Conservation (phyloP, 30 jellyfish, hydroid and myxozoan genomes). For the Cassiopea andromeda region DNA sequence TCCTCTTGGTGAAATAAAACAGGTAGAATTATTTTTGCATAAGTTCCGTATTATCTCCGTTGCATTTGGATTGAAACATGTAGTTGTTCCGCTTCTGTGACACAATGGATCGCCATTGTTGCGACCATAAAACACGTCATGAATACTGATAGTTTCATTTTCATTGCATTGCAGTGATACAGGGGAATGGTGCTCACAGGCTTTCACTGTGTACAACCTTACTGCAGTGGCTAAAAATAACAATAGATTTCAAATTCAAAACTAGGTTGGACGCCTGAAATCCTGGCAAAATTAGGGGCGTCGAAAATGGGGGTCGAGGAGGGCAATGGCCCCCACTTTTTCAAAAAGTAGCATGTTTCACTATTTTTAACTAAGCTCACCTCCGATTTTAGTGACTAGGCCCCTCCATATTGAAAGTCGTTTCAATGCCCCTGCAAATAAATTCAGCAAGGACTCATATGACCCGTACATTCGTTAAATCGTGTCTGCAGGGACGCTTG, state of each 20-base stretch:
- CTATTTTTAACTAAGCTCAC: too few relatives aligned
- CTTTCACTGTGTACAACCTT: slow-evolving; percentile 5
- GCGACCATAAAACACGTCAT: slow-evolving; percentile 62
- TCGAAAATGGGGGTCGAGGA: too few relatives aligned
- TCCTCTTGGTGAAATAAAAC: slow-evolving; percentile 36
- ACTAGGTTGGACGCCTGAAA: neutral
- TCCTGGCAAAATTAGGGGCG: too few relatives aligned
- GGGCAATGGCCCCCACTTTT: neutral
- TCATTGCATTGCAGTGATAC: slow-evolving; percentile 16
- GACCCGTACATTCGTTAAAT: neutral
- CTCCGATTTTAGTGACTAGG: too few relatives aligned
- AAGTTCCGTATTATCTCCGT: slow-evolving; percentile 17
- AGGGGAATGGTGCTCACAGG: slow-evolving; percentile 49
- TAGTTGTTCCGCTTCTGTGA: neutral
- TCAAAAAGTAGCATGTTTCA: too few relatives aligned
- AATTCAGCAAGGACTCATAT: neutral
- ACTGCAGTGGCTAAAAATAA: slow-evolving; percentile 24
- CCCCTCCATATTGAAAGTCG: too few relatives aligned
- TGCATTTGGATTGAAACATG: slow-evolving; percentile 65
- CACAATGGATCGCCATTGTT: slow-evolving; percentile 34
- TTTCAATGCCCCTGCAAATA: neutral
- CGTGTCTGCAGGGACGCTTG: neutral
- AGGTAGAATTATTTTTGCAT: slow-evolving; percentile 45
- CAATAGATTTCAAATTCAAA: neutral
- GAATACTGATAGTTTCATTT: slow-evolving; percentile 29